phyloP scores from a whole-genome alignment of 64 coral and sea anemone species.

The Montipora foliosa region DNA sequence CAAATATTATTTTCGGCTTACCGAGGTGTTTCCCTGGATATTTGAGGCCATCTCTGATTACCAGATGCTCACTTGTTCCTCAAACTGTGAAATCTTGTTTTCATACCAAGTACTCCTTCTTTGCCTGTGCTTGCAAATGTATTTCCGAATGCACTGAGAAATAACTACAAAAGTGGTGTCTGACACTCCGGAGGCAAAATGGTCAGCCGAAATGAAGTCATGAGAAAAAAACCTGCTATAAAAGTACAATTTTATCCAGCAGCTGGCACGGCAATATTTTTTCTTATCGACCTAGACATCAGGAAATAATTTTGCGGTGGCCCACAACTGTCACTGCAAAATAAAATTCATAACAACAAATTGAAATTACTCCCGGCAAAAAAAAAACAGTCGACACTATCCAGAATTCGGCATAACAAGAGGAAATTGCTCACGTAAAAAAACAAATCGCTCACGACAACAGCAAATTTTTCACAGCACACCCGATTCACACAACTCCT shows the following conservation, averaged over 20 bases:
- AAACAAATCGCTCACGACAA: too few species aligned
- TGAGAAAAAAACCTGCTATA: neutral
- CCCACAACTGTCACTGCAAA: too few species aligned
- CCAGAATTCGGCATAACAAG: too few species aligned
- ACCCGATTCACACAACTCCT: too few species aligned
- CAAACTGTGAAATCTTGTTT: neutral
- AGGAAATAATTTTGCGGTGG: neutral
- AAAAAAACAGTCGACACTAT: too few species aligned
- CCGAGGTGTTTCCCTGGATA: neutral
- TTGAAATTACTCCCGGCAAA: too few species aligned
- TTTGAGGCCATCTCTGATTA: neutral
- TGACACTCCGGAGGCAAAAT: neutral
- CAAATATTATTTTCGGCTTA: neutral
- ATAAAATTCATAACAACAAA: too few species aligned
- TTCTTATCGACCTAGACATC: neutral
- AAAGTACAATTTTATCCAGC: too few species aligned
- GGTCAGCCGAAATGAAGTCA: neutral
- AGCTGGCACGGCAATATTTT: neutral
- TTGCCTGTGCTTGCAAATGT: neutral
- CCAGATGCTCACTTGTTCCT: neutral
- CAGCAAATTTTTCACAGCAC: too few species aligned
- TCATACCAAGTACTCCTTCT: neutral
- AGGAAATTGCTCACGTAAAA: too few species aligned
- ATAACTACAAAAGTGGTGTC: neutral
- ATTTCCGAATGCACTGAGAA: neutral